These are phyloP conservation scores for Phengaris alcon DNA, from an alignment of 2,888 invertebrate genomes.

Conservation along the genomic window DNA sequence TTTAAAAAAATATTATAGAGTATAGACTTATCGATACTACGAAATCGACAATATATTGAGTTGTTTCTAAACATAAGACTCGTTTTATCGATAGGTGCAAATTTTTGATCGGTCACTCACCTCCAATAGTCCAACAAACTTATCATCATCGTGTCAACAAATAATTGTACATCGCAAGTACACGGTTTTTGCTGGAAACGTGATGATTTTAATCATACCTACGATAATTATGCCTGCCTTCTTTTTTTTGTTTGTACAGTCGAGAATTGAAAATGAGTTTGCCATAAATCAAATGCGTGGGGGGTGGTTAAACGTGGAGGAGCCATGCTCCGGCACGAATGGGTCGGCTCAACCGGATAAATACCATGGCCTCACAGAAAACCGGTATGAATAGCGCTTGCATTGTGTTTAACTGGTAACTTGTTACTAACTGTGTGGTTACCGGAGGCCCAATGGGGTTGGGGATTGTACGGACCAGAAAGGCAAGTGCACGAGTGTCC, in stretches of 20 bases:
- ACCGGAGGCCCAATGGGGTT: too few relatives aligned
- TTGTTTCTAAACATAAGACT: not conserved
- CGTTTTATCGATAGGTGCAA: constrained; percentile 50
- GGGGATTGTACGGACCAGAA: too few relatives aligned
- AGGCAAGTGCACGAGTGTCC: too few relatives aligned
- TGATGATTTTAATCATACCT: constrained; percentile 19
- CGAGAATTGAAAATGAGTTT: not conserved
- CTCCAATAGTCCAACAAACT: constrained; percentile 54
- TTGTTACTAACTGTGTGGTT: too few relatives aligned
- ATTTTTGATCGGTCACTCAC: constrained; percentile 68
- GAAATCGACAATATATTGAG: constrained; percentile 20
- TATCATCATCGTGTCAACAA: constrained; percentile 41
- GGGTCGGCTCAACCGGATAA: too few relatives aligned
- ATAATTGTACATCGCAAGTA: constrained; percentile 38
- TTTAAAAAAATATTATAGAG: too few relatives aligned
- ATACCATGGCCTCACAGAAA: too few relatives aligned
- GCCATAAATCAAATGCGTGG: too few relatives aligned
- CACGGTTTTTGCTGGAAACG: not conserved
- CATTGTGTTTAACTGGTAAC: too few relatives aligned
- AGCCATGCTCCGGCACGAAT: too few relatives aligned
- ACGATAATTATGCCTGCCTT: not conserved
- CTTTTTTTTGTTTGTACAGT: not conserved
- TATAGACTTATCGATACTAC: constrained; percentile 31
- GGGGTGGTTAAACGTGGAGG: too few relatives aligned
- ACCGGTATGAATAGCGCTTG: too few relatives aligned